Evolutionary conservation across 1,140 invertebrate species (phyloP).

Genomic region (Drosophila persimilis): DNA sequence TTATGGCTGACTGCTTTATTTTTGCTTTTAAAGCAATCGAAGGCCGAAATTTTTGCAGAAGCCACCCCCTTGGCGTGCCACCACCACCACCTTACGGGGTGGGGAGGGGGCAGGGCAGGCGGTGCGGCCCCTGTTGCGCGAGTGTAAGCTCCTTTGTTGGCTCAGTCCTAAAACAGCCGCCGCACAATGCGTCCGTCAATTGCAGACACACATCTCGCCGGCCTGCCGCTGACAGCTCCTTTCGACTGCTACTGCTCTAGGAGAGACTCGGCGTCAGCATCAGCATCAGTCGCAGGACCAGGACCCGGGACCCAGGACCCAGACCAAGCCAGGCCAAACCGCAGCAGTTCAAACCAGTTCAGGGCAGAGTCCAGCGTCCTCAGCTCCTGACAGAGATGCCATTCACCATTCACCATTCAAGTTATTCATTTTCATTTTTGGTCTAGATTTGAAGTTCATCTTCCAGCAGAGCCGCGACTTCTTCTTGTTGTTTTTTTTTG

Average conservation of each 20-base stretch:
- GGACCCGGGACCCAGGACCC: not conserved
- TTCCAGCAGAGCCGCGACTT: conserved; percentile 29
- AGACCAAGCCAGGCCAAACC: conserved; percentile 32
- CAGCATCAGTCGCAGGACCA: conserved; percentile 9
- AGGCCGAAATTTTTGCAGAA: conserved; percentile 56
- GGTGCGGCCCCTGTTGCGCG: conserved; percentile 65
- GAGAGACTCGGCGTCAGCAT: conserved; percentile 7
- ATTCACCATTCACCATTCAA: conserved; percentile 35
- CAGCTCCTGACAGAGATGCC: too few relatives aligned
- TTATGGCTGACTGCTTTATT: conserved; percentile 60
- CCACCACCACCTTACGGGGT: too few relatives aligned
- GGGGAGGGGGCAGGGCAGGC: not conserved
- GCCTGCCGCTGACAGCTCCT: conserved; percentile 68
- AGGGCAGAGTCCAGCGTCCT: conserved; percentile 11
- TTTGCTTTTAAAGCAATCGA: conserved; percentile 58
- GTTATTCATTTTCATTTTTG: conserved; percentile 67
- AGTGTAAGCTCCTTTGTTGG: conserved; percentile 60
- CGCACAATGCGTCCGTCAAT: conserved; percentile 76
- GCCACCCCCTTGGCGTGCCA: conserved; percentile 28
- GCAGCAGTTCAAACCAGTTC: conserved; percentile 17
- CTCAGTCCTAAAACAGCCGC: conserved; percentile 72
- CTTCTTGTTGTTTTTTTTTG: conserved; percentile 16
- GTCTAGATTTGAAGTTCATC: conserved; percentile 70
- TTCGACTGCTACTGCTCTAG: conserved; percentile 6
- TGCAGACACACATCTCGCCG: conserved; percentile 50